Evolutionary conservation across 2,888 invertebrate genomes (phyloP), one percentile per base, ranked within the genome.

Genomic region (Caenorhabditis doughertyi): DNA sequence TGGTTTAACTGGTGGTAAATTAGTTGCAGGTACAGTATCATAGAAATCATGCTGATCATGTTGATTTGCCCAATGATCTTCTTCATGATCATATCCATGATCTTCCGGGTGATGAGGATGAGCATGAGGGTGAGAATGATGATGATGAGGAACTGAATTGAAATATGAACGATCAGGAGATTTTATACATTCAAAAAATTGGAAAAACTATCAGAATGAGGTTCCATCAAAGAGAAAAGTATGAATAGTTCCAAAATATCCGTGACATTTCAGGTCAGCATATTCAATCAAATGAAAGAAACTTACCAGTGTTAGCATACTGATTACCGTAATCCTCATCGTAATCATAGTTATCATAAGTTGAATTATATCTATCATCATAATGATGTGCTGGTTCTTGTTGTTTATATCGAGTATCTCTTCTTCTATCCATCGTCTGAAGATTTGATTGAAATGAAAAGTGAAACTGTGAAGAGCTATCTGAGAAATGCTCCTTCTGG

Each of bases 1-100:
- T 47, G 60, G 68, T 32, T 76, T 79, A 1, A 62, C 77, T 1
- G 70, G 68, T n/a, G 79, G 79, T n/a, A 73, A 27, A 51, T 83
- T 83, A 0, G 79, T 67, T 3, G 70, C 81, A 2, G 85, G 85
- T 3, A 85, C 85, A 16, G 80, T 81, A 27, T 85, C 85, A 49
- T 85, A 85, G 29, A 85, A 71, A 56, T 84, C 84, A 3, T 62
- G 60, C 18, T 72, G 72, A 9, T n/a, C n/a, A n/a, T 53, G 51
- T 58, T 72, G 81, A 11, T 67, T 51, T 9, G 51, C 64, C 72
- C 79, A 79, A 35, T 82, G 79, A 39, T 82, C 82, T 27, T 82
- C 79, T 39, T 82, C 81, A 53, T 82, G 77, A 3, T 73, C 73
- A 44, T 82, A 82, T 23, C 65, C 79, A 42, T 72, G 67, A 42